These are phyloP conservation scores for Gopherus evgoodei DNA, from an alignment of 2,113 vertebrate genomes.

Conservation along the genomic window DNA sequence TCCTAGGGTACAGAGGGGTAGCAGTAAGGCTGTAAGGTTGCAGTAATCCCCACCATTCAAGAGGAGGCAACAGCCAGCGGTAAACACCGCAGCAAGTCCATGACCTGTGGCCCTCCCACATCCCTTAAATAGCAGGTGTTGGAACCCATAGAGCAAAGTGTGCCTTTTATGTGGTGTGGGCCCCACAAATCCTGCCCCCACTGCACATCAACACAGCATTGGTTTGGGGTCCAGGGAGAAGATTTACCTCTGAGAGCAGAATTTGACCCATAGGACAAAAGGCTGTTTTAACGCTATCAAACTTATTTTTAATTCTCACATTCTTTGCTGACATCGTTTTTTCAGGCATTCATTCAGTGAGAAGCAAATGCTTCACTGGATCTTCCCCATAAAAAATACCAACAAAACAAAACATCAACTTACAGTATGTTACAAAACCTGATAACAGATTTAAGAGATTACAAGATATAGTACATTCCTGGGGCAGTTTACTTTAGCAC, in stretches of 20 bases:
- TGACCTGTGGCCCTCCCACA: neutral
- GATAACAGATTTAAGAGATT: conserved; percentile 3
- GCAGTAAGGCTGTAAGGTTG: conserved; percentile 57
- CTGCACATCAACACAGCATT: neutral
- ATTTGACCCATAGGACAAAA: neutral
- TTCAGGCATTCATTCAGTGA: neutral
- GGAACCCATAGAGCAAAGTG: neutral
- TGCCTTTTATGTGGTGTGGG: neutral
- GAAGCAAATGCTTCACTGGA: neutral
- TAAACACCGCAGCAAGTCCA: neutral
- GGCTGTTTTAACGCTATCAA: neutral
- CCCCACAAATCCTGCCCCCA: neutral
- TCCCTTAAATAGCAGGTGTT: neutral
- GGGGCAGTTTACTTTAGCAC: neutral
- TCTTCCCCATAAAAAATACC: neutral
- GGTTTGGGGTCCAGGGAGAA: neutral
- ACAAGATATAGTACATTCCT: neutral
- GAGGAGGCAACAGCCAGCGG: neutral
- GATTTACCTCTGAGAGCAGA: neutral
- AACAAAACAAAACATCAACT: neutral
- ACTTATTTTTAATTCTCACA: neutral
- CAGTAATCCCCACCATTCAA: conserved; percentile 16
- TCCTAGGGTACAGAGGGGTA: conserved; percentile 57
- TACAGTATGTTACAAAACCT: conserved; percentile 22
- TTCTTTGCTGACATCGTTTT: conserved; percentile 9